Base-by-base conservation (phyloP, 2,888 invertebrate genomes). In the Platynereis dumerilii region DNA sequence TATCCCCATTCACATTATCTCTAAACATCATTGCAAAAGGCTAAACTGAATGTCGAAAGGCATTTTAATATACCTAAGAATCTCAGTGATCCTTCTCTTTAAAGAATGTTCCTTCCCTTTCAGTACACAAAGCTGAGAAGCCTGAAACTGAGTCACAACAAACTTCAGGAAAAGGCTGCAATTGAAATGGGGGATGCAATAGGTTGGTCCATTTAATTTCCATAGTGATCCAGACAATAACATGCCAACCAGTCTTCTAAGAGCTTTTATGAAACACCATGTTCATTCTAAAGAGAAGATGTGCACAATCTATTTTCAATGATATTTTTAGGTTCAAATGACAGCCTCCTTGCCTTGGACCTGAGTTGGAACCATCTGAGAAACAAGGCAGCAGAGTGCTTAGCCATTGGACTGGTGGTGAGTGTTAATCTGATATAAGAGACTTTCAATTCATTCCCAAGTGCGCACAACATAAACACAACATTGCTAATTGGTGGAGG, bases 401-500 rank as follows among this genome's bases (percentile, higher is more conserved):
- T 80, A 3, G 73, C 76, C 3, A 74, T 70, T 58, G 79, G 78
- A 17, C 63, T 80, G 29, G 68, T 76, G 75, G 80, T 78, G 57
- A 48, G 61, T 34, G 34, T 34, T 12, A 7, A 34, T 34, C 12
- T 34, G 34, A n/a, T n/a, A n/a, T n/a, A n/a, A n/a, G n/a, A n/a
- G n/a, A n/a, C n/a, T n/a, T n/a, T n/a, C n/a, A n/a, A n/a, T n/a
- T n/a, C n/a, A n/a, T n/a, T n/a, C n/a, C n/a, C n/a, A n/a, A n/a
- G n/a, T n/a, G n/a, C n/a, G n/a, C n/a, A n/a, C n/a, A n/a, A n/a
- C n/a, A n/a, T n/a, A n/a, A n/a, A n/a, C n/a, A n/a, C n/a, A n/a
- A n/a, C n/a, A n/a, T n/a, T n/a, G n/a, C n/a, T n/a, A n/a, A n/a
- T n/a, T n/a, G n/a, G n/a, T n/a, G n/a, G n/a, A n/a, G n/a, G n/a